phyloP scores from a whole-genome alignment of 2,888 invertebrate species.

The Stramonita haemastoma region DNA sequence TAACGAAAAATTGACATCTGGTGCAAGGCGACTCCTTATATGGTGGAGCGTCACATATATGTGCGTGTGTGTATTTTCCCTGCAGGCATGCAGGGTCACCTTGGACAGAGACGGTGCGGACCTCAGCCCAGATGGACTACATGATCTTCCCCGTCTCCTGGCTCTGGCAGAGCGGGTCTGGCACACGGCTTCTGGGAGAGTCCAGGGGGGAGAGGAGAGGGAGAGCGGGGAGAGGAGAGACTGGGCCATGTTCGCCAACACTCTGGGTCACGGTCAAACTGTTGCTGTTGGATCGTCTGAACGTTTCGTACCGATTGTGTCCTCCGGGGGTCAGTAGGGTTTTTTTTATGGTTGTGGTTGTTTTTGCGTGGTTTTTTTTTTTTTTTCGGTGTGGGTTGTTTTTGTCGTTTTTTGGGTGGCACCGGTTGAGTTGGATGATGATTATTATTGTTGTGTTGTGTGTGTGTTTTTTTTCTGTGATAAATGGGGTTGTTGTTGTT shows the following conservation, averaged over 20 bases:
- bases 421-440: no score
- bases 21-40: no score
- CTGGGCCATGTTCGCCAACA: constrained; percentile 62
- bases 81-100: constrained; percentile 72
- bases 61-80: no score
- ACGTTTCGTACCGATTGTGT: constrained; percentile 62
- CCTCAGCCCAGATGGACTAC: constrained; percentile 55
- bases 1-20: no score
- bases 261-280: constrained; percentile 62
- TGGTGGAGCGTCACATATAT: no score
- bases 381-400: no score
- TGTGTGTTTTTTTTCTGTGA: no score
- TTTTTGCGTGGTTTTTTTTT: no score
- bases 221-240: constrained; percentile 49
- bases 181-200: constrained; percentile 71
- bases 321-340: constrained; percentile 59
- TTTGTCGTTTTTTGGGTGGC: no score
- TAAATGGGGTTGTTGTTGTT: no score
- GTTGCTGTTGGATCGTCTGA: constrained; percentile 56
- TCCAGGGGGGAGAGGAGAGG: constrained; percentile 43
- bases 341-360: no score
- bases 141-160: constrained; percentile 68
- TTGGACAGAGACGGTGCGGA: constrained; percentile 69
- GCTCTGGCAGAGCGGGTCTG: constrained; percentile 73
- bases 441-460: no score